Percentiles rank a stretch among this genome's conserved stretches.
These are phyloP conservation scores for Phthorimaea operculella DNA, from an alignment of 1,140 invertebrate genomes.

Conservation along the genomic window DNA sequence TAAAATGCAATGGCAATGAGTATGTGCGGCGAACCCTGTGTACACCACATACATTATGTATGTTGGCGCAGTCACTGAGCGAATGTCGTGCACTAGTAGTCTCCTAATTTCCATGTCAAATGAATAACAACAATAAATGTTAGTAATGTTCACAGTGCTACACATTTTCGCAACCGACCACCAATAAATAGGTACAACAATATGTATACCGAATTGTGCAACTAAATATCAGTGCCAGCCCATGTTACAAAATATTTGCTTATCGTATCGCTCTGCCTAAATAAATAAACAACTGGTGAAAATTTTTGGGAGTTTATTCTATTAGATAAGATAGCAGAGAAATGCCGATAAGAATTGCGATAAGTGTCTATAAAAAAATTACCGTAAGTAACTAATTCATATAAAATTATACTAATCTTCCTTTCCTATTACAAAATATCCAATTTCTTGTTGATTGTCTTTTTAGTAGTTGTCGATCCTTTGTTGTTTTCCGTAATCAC, in stretches of 20 bases:
- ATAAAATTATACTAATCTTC: no score
- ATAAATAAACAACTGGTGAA: constrained; percentile 55
- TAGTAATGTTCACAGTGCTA: constrained; percentile 2
- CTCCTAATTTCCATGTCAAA: constrained; percentile 29
- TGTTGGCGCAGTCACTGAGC: background rate
- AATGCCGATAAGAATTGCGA: constrained; percentile 45
- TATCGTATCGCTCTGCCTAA: constrained; percentile 34
- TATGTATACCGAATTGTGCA: constrained; percentile 22
- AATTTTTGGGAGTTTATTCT: constrained; percentile 30
- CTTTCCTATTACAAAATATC: no score
- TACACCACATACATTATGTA: background rate
- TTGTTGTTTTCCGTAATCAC: background rate
- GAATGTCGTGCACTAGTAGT: constrained; percentile 5
- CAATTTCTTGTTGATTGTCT: no score
- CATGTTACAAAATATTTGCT: constrained; percentile 52
- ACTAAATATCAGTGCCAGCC: constrained; percentile 22
- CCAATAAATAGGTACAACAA: constrained; percentile 25
- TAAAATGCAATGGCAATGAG: background rate
- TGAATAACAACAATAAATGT: constrained; percentile 19
- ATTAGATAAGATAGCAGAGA: constrained; percentile 46
- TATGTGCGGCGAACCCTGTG: background rate
- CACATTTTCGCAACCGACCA: constrained; percentile 31
- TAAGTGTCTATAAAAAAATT: constrained; percentile 11
- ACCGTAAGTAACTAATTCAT: no score
- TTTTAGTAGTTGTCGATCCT: no score